Conservation (phyloP, 2,888 invertebrate species). For the Dynastes grantii region DNA sequence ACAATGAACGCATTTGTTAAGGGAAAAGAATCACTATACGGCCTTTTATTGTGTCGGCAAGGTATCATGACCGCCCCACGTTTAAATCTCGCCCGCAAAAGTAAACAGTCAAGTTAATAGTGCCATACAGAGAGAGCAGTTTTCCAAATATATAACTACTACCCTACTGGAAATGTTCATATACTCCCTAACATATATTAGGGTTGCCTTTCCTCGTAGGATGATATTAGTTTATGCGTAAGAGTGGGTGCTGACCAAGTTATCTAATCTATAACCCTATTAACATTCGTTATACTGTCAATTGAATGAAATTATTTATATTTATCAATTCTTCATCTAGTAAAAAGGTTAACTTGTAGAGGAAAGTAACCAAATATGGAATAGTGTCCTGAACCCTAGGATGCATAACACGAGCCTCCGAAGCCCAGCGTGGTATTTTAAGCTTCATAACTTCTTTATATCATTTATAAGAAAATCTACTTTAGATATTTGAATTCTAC, state of each 20-base stretch:
- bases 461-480: no score
- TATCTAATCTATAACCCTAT: no score
- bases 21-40: slow-evolving; percentile 28
- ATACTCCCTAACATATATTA: not conserved
- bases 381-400: no score
- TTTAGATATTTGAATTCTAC: no score
- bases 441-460: no score
- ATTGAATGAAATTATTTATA: no score
- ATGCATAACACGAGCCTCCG: no score
- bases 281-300: no score
- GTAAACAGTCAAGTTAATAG: slow-evolving; percentile 52
- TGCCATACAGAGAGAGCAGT: slow-evolving; percentile 52
- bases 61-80: slow-evolving; percentile 38
- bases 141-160: slow-evolving; percentile 39
- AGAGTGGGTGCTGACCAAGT: not conserved
- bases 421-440: no score
- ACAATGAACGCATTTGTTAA: slow-evolving; percentile 34
- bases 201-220: not conserved
- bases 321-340: no score
- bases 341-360: not conserved
- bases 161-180: not conserved
- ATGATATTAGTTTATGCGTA: not conserved
- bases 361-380: no score
- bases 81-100: slow-evolving; percentile 51
- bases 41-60: slow-evolving; percentile 9